These are phyloP conservation scores for Cheilosia variabilis DNA, from an alignment of 2,888 invertebrate genomes.

Conservation along the genomic window DNA sequence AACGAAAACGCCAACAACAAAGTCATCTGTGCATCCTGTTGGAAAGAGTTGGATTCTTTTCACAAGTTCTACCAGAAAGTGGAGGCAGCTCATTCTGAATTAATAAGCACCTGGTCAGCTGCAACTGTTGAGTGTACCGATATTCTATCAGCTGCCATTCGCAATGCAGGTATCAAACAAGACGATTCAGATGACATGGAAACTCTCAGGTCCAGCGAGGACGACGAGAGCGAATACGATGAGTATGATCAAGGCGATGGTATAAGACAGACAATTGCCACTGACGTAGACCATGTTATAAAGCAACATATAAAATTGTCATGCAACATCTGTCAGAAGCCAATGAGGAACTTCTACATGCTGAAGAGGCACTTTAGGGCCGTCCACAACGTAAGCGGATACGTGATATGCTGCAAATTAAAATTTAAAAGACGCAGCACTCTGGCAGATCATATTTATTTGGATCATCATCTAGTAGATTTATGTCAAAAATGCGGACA, in stretches of 20 bases:
- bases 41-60: slow-evolving; percentile 78
- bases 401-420: slow-evolving; percentile 76
- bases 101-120: slow-evolving; percentile 9
- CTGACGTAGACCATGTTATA: slow-evolving; percentile 74
- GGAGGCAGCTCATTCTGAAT: slow-evolving; percentile 76
- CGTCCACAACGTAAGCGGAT: slow-evolving; percentile 70
- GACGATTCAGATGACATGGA: slow-evolving; percentile 31
- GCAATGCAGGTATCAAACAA: slow-evolving; percentile 25
- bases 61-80: slow-evolving; percentile 79
- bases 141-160: slow-evolving; percentile 33
- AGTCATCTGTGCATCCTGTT: slow-evolving; percentile 78
- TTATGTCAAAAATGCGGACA: slow-evolving; percentile 75
- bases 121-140: slow-evolving; percentile 20
- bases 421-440: slow-evolving; percentile 75
- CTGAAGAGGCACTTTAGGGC: slow-evolving; percentile 74
- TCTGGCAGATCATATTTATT: slow-evolving; percentile 76
- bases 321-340: slow-evolving; percentile 73
- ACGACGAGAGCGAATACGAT: slow-evolving; percentile 12
- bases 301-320: slow-evolving; percentile 70
- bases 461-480: slow-evolving; percentile 77
- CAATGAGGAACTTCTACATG: slow-evolving; percentile 61
- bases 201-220: not conserved
- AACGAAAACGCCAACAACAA: not conserved
- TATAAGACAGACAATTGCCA: not conserved
- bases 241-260: not conserved